Conservation (phyloP, 1,140 invertebrate species). For the Dermatophagoides farinae region DNA sequence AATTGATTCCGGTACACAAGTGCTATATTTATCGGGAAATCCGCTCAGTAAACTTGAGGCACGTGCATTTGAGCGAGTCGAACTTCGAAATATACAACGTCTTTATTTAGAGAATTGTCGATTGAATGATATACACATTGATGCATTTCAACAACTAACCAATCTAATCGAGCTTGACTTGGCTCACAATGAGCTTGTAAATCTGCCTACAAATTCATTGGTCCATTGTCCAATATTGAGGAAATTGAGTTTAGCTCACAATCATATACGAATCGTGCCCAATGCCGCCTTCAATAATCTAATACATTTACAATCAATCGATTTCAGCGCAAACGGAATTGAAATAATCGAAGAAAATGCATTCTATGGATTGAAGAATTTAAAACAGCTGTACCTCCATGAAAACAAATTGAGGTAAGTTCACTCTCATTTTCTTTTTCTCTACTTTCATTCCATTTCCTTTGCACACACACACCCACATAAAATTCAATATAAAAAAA, state of each 20-base stretch:
- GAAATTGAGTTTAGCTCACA: conserved; percentile 47
- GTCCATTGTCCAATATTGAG: conserved; percentile 45
- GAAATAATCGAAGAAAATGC: conserved; percentile 33
- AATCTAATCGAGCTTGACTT: conserved; percentile 46
- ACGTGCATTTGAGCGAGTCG: conserved; percentile 53
- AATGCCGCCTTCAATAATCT: conserved; percentile 45
- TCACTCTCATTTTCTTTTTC: neutral
- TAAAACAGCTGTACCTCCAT: conserved; percentile 60
- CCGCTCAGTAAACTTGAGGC: conserved; percentile 54
- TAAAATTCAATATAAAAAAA: neutral
- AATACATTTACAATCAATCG: conserved; percentile 44
- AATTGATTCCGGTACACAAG: conserved; percentile 66
- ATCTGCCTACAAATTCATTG: conserved; percentile 45
- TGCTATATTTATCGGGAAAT: conserved; percentile 65
- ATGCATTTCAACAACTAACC: conserved; percentile 20
- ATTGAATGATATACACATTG: conserved; percentile 56
- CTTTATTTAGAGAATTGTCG: conserved; percentile 57
- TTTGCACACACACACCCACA: neutral
- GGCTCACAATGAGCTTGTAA: conserved; percentile 42
- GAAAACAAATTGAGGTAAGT: conserved; percentile 48
- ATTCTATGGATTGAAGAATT: conserved; percentile 47
- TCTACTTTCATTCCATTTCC: neutral
- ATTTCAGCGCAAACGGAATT: conserved; percentile 46
- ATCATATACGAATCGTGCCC: conserved; percentile 43
- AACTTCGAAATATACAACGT: conserved; percentile 61